Evolutionary conservation across 2,888 invertebrate genomes (phyloP), one percentile per base, ranked within the genome.

Genomic region (Pterostichus niger): DNA sequence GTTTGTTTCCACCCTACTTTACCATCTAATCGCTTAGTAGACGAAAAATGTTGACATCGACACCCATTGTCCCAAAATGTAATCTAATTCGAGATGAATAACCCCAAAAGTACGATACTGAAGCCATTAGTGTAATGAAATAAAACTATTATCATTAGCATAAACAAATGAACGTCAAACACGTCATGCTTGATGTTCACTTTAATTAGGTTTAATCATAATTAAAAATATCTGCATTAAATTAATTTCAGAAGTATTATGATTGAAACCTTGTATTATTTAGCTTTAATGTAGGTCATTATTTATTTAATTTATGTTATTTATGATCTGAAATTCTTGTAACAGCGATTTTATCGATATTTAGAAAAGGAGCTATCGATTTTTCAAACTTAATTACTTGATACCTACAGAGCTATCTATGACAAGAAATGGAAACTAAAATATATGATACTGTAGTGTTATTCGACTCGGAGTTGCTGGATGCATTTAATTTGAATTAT

Each of bases 101-200:
- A 71, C 68, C 68, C 17, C 17, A 44, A 44, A 61, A 71, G 40
- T 24, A 64, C 7, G 64, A 64, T 64, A 71, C 15, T 71, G 40
- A 71, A 71, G 17, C 44, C 35, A 64, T 64, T 64, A 35, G 44
- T 71, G 4, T 71, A 71, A 71, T 71, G 9, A 15, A 71, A 71
- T 71, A 44, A 71, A 71, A 71, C 35, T 31, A 33, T n/a, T 33
- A 71, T 15, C 9, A 71, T 71, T 71, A 71, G 68, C 68, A 71
- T 71, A 71, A 71, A 44, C 68, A 71, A 71, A 71, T 71, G 40
- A 71, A 40, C 17, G 40, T 11, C 10, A 11, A 24, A 71, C 64
- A 71, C 44, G 68, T 71, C 68, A 71, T 71, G 68, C 15, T 44
- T 71, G 68, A 44, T 40, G 40, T 71, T 17, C 44, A 15, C 17